These are phyloP conservation scores for Dolichallabes microphthalmus DNA, from an alignment of 2,113 vertebrate species.

Conservation along the genomic window DNA sequence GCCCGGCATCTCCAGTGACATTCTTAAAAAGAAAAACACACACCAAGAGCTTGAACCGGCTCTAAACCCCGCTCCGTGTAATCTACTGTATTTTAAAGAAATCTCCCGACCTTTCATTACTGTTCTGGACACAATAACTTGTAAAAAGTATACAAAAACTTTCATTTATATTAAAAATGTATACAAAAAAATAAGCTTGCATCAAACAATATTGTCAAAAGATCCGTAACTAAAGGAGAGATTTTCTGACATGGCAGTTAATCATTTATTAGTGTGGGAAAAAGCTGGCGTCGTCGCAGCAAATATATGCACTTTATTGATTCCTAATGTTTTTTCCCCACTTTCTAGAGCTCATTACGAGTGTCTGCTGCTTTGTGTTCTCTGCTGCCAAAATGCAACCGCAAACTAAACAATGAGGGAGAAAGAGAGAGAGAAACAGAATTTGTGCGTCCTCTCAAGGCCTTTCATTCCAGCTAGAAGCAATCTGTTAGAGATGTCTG, in stretches of 20 bases:
- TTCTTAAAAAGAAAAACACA: background rate
- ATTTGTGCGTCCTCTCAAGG: background rate
- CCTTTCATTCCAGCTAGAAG: conserved; percentile 9
- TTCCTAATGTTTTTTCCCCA: conserved; percentile 25
- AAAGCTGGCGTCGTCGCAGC: conserved; percentile 10
- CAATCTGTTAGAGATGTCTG: background rate
- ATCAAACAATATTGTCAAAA: background rate
- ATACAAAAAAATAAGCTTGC: no score
- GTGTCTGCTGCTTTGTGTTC: conserved; percentile 25
- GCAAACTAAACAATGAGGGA: conserved; percentile 27
- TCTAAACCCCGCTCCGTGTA: background rate
- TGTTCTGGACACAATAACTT: background rate
- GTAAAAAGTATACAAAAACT: no score
- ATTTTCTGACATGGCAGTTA: conserved; percentile 8
- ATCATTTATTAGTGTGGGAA: conserved; percentile 41
- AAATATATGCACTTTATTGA: conserved; percentile 37
- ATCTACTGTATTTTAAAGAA: background rate
- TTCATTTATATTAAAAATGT: no score
- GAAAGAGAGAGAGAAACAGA: conserved; percentile 22
- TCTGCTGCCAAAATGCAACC: conserved; percentile 39
- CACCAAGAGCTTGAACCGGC: background rate
- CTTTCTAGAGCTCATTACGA: conserved; percentile 28
- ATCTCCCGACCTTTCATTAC: no score
- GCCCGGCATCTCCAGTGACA: background rate
- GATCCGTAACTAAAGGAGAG: background rate